Evolutionary conservation across 2,888 invertebrate genomes (phyloP), one percentile per base, ranked within the genome.

Genomic region (Tipula confusa): DNA sequence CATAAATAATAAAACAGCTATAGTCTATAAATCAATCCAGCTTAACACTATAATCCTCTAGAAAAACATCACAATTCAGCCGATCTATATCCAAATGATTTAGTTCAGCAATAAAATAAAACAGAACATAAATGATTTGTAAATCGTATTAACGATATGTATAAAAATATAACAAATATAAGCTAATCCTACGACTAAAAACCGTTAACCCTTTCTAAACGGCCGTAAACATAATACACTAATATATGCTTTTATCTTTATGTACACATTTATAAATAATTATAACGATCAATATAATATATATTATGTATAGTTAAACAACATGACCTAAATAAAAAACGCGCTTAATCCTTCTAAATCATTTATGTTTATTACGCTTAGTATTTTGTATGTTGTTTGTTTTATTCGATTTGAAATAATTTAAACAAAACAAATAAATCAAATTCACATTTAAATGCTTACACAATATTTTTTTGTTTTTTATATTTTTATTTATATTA

Each of bases 331-430:
- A 64, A 64, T 64, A 64, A 64, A 64, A 64, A 64, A 24, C 64
- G 64, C 64, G 64, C 64, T 64, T 64, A 64, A 64, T 64, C 64
- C 64, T 64, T 64, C 64, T 24, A 64, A 64, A 64, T 24, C 64
- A 64, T 64, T 24, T 64, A 24, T 64, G 24, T 64, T 64, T 64
- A 64, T 64, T 64, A 24, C 64, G 64, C 64, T 64, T 7, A 11
- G 18, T 64, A 24, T 64, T 24, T 64, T 64, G 64, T 64, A 24
- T 64, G 64, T 64, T 64, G 64, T 64, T 9, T 13, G 64, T 64
- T 64, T 64, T 64, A 64, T 64, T 64, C 64, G 64, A 64, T 64
- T 64, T 64, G 24, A 64, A 64, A 64, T 64, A 64, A 64, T 64
- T 64, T 24, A 64, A 64, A 64, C 64, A 64, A 64, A 64, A 64